Percentiles rank a stretch among this genome's conserved stretches.
Evolutionary conservation across 2,888 invertebrate genomes (phyloP).

Genomic region (Atrina japonica): DNA sequence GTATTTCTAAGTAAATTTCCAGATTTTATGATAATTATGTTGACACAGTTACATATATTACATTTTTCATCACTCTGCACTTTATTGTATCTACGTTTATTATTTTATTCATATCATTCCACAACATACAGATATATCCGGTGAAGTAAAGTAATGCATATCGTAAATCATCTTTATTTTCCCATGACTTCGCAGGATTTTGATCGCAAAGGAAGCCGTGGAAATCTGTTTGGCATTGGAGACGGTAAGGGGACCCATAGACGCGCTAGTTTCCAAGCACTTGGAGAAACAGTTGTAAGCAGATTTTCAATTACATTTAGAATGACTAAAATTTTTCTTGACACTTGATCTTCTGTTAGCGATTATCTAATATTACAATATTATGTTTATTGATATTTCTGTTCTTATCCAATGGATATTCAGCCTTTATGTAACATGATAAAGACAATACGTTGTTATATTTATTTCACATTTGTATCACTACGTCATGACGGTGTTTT

Average conservation of each 20-base stretch:
- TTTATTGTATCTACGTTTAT: neutral
- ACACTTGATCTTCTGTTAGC: neutral
- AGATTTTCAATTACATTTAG: neutral
- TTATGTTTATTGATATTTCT: too few relatives aligned
- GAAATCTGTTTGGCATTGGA: constrained; percentile 67
- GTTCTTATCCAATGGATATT: too few relatives aligned
- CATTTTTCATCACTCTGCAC: too few relatives aligned
- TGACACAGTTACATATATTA: too few relatives aligned
- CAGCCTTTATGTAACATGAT: too few relatives aligned
- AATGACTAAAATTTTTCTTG: neutral
- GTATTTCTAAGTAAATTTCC: neutral
- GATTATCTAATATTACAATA: neutral
- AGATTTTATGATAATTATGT: neutral
- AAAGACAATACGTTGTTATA: too few relatives aligned
- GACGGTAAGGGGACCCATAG: constrained; percentile 61
- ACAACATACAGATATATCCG: neutral
- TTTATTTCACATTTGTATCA: too few relatives aligned
- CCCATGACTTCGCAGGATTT: constrained; percentile 33
- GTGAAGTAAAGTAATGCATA: neutral
- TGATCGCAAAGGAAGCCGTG: constrained; percentile 71
- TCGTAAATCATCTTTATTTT: constrained; percentile 6
- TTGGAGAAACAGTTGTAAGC: constrained; percentile 78
- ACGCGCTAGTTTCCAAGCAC: constrained; percentile 77
- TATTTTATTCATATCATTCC: neutral
- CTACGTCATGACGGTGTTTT: too few relatives aligned